Evolutionary conservation across 2,888 invertebrate genomes (phyloP).

Genomic region (Labia minor): DNA sequence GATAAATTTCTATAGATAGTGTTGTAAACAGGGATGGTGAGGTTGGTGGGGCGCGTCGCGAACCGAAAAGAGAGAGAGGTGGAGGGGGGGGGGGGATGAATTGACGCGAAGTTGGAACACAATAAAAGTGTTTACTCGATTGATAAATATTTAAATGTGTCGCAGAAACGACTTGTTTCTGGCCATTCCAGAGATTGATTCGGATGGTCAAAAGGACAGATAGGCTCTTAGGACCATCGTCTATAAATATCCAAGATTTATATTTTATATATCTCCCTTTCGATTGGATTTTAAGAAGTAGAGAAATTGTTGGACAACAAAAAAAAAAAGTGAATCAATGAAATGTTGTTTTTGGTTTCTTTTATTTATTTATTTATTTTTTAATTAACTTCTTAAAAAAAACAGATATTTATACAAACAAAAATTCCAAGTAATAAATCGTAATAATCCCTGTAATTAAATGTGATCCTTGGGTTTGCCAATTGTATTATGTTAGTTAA

Average conservation of each 20-base stretch:
- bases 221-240: constrained; percentile 1
- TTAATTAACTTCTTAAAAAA: neutral
- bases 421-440: neutral
- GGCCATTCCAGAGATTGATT: constrained; percentile 2
- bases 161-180: constrained; percentile 13
- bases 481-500: constrained; percentile 13
- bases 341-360: neutral
- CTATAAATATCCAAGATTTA: neutral
- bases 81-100: no score
- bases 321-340: neutral
- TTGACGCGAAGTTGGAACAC: neutral
- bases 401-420: neutral
- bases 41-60: neutral
- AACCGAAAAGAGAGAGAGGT: no score
- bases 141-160: constrained; percentile 13
- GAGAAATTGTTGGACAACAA: no score
- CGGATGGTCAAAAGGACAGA: constrained; percentile 13
- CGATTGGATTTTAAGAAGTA: neutral
- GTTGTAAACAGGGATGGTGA: no score
- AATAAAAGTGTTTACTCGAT: constrained; percentile 13
- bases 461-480: constrained; percentile 2
- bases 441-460: neutral
- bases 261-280: constrained; percentile 8
- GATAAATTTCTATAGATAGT: neutral
- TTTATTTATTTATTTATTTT: no score